These are phyloP conservation scores for Minunthozetes semirufus DNA, from an alignment of 2,888 invertebrate genomes.

Conservation along the genomic window DNA sequence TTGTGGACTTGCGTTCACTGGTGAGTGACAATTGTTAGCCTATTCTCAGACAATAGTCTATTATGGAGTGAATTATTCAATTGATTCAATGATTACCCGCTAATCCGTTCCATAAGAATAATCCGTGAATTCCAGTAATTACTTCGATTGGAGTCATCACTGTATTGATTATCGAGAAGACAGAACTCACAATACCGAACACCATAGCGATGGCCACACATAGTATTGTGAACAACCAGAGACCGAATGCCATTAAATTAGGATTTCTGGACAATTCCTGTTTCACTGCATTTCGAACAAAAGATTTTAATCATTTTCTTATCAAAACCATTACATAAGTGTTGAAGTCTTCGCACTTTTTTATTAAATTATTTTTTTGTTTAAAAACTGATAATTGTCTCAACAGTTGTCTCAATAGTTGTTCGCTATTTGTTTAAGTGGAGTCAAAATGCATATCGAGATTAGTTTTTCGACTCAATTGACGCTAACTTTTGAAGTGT, in stretches of 20 bases:
- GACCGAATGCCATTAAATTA: conserved; percentile 60
- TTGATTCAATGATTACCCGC: conserved; percentile 59
- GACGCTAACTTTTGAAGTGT: not conserved
- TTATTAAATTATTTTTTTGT: not conserved
- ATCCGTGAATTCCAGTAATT: conserved; percentile 61
- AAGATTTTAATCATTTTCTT: not conserved
- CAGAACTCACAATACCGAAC: conserved; percentile 58
- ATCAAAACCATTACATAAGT: not conserved
- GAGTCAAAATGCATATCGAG: conserved; percentile 17
- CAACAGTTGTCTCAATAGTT: not conserved
- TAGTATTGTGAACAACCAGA: conserved; percentile 69
- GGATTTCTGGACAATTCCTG: conserved; percentile 59
- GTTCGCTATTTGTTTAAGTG: not conserved
- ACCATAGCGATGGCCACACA: conserved; percentile 63
- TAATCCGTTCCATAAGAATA: conserved; percentile 68
- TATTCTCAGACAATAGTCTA: too few species aligned
- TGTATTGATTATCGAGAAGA: conserved; percentile 71
- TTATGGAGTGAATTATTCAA: not conserved
- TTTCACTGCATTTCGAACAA: conserved; percentile 53
- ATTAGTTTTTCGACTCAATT: not conserved
- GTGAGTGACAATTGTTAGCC: not conserved
- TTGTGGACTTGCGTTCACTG: not conserved
- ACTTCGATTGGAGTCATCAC: conserved; percentile 65
- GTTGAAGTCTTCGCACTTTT: not conserved
- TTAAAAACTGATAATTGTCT: not conserved